A percentile compares a stretch with the other conserved stretches of the same genome.
Evolutionary conservation across 1,140 invertebrate species (phyloP).

Genomic region (Drosophila bocki): DNA sequence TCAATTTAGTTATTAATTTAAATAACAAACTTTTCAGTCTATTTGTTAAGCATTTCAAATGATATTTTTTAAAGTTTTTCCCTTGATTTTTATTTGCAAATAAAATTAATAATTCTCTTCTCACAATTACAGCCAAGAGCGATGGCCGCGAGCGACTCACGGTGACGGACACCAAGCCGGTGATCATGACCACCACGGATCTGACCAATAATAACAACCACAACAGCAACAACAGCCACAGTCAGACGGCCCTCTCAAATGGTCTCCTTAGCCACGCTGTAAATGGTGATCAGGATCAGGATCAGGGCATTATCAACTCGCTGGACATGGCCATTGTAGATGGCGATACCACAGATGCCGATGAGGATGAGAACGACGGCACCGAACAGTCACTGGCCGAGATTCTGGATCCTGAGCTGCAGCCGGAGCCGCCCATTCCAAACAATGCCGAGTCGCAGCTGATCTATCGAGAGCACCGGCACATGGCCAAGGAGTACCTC

Average conservation of each 20-base stretch:
- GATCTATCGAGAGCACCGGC: conserved; percentile 94
- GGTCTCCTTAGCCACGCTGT: conserved; percentile 44
- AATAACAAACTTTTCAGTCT: not conserved
- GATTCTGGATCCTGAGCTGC: conserved; percentile 91
- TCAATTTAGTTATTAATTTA: not conserved
- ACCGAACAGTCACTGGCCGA: conserved; percentile 90
- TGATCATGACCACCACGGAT: conserved; percentile 69
- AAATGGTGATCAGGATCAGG: conserved; percentile 15
- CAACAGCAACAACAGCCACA: conserved; percentile 42
- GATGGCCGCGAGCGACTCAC: conserved; percentile 81
- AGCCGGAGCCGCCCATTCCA: conserved; percentile 92
- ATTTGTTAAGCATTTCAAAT: not conserved
- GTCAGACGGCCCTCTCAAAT: conserved; percentile 27
- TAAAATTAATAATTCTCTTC: conserved; percentile 2
- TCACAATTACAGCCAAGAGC: conserved; percentile 65
- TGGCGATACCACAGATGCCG: conserved; percentile 27
- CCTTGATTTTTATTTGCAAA: too few relatives aligned
- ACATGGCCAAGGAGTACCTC: conserved; percentile 91
- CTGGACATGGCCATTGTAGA: conserved; percentile 24
- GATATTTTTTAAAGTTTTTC: not conserved
- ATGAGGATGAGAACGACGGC: conserved; percentile 86
- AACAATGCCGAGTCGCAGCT: conserved; percentile 91
- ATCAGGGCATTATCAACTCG: not conserved
- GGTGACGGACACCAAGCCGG: conserved; percentile 79
- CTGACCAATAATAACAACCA: conserved; percentile 37